Conservation (phyloP, 2,888 invertebrate genomes). For the Tridacna crocea region DNA sequence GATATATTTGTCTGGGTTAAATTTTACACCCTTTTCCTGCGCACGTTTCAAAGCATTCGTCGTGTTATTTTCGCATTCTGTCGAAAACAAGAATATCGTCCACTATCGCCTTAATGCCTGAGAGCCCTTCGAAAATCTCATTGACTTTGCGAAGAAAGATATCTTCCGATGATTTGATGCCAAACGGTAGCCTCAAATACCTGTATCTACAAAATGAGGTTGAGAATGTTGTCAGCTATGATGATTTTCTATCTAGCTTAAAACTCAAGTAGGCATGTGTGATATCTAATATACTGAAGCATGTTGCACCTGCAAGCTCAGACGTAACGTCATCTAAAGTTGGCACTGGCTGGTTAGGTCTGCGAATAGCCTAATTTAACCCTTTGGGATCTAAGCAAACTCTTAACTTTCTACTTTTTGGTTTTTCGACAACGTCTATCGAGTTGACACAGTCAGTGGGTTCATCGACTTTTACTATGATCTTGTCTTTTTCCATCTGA, state of each 20-base stretch:
- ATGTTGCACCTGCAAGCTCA: not conserved
- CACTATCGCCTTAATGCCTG: not conserved
- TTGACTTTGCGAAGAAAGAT: not conserved
- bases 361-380: too few relatives aligned
- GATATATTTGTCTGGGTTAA: slow-evolving; percentile 1
- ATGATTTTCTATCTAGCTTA: not conserved
- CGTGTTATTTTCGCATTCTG: not conserved
- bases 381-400: too few relatives aligned
- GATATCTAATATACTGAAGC: not conserved
- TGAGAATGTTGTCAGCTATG: not conserved
- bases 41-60: not conserved
- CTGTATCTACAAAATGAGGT: not conserved
- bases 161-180: not conserved
- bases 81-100: not conserved
- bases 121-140: not conserved
- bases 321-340: not conserved
- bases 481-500: not conserved
- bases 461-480: too few relatives aligned
- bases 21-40: slow-evolving; percentile 1
- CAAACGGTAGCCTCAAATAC: not conserved
- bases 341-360: not conserved
- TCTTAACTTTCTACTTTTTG: too few relatives aligned
- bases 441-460: not conserved
- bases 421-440: not conserved
- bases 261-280: not conserved